A percentile compares a stretch with the other conserved stretches of the same genome.
These are phyloP conservation scores for Acrocephalus arundinaceus DNA, from an alignment of 2,113 vertebrate species.

Conservation along the genomic window DNA sequence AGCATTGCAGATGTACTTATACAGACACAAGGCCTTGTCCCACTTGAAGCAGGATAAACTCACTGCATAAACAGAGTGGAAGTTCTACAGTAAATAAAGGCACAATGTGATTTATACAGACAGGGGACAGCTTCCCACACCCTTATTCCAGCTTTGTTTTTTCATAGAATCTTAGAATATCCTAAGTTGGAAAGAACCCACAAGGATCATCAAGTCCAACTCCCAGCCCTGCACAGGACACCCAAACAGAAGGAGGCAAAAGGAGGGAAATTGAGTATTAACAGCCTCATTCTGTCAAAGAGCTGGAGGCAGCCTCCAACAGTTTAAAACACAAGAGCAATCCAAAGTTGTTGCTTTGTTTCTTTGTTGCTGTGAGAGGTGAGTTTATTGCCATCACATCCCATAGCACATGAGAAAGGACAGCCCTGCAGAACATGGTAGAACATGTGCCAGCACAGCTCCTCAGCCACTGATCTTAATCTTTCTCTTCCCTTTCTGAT, in stretches of 20 bases:
- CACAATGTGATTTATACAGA: neutral
- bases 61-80: neutral
- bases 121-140: neutral
- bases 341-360: neutral
- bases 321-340: neutral
- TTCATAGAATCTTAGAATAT: neutral
- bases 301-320: neutral
- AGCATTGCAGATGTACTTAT: neutral
- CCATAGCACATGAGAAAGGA: neutral
- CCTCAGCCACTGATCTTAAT: neutral
- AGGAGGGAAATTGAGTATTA: neutral
- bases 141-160: neutral
- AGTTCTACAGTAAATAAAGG: neutral
- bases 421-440: neutral
- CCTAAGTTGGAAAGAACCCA: neutral
- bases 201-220: neutral
- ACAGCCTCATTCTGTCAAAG: neutral
- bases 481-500: neutral
- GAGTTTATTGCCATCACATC: neutral
- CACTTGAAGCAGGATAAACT: neutral
- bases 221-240: neutral
- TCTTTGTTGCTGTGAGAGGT: neutral
- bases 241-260: neutral
- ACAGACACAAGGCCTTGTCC: neutral
- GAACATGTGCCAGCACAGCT: neutral